Base-by-base conservation (phyloP, 2,888 invertebrate species). In the Leuctra nigra region DNA sequence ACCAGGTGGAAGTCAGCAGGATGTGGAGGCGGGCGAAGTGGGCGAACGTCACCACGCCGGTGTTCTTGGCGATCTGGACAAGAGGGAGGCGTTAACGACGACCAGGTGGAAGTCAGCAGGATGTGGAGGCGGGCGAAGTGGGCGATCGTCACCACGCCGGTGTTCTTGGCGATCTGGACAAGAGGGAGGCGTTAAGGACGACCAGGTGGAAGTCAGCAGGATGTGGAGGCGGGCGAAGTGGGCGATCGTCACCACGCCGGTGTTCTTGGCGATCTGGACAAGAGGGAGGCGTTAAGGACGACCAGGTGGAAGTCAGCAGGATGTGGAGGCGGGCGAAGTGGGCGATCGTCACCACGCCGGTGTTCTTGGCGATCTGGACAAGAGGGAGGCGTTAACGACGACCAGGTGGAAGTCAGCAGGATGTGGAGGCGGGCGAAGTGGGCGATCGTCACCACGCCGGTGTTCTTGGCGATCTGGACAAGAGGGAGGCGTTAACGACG, bases 21-120 rank as follows among this genome's bases (percentile, higher is more conserved):
- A 89, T 79, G 53, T 83, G 82, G 66, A 88, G 73, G 70, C 88
- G 78, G 0, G 83, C 82, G 68, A 90, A 88, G 70, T 89, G 89
- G 0, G 84, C 78, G 22, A 88, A 80, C 0, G 88, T 88, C 18
- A 89, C 84, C 1, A 83, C 80, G 3, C 89, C 90, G 60, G 77
- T 78, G 69, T 86, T 86, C 70, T 85, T 84, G 0, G 87, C 79
- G 25, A 88, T 79, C 86, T 87, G 66, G 20, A 67, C 23, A 9
- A 24, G 18, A 16, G 20, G 9, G 47, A 13, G 11, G 1, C 47
- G 23, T 16, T 23, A 16, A 7, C 14, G 55, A 89, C 77, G 13
- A 90, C 72, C 46, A 90, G 71, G 65, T 82, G 77, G 69, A 86
- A 87, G 71, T 90, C 89, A 89, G 71, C 24, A 81, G 72, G 59